These are phyloP conservation scores for Rhinophrynus dorsalis DNA, from an alignment of 2,797 vertebrate species.

Conservation along the genomic window DNA sequence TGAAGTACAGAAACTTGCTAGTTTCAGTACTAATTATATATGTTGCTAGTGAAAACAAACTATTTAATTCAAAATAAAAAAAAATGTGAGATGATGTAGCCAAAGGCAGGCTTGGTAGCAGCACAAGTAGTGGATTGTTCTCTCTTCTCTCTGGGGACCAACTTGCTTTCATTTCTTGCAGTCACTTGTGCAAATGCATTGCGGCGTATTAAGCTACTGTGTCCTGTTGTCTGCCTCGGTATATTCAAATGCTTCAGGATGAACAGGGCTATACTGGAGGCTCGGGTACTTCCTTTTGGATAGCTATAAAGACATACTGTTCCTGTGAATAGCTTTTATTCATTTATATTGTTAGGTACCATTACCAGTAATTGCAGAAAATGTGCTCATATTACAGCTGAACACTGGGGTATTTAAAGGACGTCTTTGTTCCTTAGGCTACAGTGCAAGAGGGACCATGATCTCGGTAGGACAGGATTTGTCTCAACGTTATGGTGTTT, in stretches of 20 bases:
- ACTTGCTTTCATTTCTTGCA: conserved; percentile 47
- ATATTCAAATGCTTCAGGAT: conserved; percentile 7
- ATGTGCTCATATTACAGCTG: neutral
- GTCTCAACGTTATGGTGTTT: too few species aligned
- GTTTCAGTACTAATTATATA: neutral
- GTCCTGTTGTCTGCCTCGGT: conserved; percentile 32
- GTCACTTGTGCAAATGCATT: conserved; percentile 25
- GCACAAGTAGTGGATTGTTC: conserved; percentile 43
- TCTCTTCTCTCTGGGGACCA: conserved; percentile 12
- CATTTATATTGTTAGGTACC: conserved; percentile 13
- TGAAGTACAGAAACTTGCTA: neutral
- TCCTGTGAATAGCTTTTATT: conserved; percentile 10
- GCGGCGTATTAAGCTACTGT: conserved; percentile 11
- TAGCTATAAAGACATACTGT: neutral
- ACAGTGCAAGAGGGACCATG: neutral
- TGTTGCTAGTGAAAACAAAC: conserved; percentile 23
- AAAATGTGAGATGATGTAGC: neutral
- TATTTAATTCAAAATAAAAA: neutral
- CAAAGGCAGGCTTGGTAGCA: conserved; percentile 23
- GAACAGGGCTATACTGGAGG: conserved; percentile 29
- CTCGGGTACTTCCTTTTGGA: neutral
- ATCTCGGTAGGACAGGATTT: neutral
- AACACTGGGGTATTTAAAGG: neutral
- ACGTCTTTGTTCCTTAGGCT: neutral
- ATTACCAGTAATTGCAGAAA: neutral